Evolutionary conservation across 1,140 invertebrate genomes (phyloP).

Genomic region (Amyelois transitella): DNA sequence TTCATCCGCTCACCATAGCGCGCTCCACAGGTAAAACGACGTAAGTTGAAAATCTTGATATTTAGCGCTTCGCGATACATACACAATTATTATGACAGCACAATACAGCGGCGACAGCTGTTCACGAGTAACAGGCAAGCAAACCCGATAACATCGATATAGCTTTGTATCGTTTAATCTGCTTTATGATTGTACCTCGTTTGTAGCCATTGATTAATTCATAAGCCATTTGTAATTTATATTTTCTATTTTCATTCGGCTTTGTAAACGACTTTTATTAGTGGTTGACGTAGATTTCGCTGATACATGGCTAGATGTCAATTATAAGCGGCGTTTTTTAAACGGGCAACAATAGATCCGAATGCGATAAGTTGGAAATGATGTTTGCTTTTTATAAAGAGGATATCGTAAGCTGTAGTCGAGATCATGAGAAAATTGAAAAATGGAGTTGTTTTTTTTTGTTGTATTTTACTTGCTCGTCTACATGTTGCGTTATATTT

Average conservation of each 20-base stretch:
- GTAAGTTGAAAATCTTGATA: slow-evolving; percentile 23
- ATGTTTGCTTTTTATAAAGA: background rate
- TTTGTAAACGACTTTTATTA: background rate
- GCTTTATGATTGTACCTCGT: slow-evolving; percentile 15
- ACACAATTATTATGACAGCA: slow-evolving; percentile 47
- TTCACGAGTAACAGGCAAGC: slow-evolving; percentile 15
- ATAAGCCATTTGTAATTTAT: slow-evolving; percentile 7
- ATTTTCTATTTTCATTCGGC: slow-evolving; percentile 1
- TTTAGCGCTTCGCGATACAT: slow-evolving; percentile 33
- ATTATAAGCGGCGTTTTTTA: background rate
- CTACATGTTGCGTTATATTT: too few relatives aligned
- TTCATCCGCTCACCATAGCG: too few relatives aligned
- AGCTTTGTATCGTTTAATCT: slow-evolving; percentile 25
- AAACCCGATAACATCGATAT: slow-evolving; percentile 32
- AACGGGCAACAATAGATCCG: background rate
- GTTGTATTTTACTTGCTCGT: too few relatives aligned
- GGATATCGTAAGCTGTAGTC: too few relatives aligned
- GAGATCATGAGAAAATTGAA: background rate
- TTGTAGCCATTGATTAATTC: slow-evolving; percentile 8
- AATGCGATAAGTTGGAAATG: background rate
- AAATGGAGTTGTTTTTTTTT: too few relatives aligned
- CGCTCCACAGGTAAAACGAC: slow-evolving; percentile 10
- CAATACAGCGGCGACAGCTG: slow-evolving; percentile 29
- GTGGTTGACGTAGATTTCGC: background rate
- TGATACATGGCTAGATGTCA: background rate